Percentiles rank a stretch among this genome's conserved stretches.
Evolutionary conservation across 1,140 invertebrate species (phyloP).

Genomic region (Galleria mellonella): DNA sequence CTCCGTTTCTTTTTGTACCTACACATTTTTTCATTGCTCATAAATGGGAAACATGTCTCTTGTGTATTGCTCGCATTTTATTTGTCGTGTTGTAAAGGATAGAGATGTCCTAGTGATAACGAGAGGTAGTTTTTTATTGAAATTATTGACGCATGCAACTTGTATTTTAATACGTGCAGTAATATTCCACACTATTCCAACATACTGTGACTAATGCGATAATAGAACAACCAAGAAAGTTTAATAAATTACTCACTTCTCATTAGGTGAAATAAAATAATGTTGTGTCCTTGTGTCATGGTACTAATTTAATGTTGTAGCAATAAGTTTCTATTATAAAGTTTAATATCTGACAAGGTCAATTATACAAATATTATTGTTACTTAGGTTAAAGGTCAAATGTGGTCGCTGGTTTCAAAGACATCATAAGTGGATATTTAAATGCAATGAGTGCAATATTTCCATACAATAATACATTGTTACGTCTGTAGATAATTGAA

Average conservation of each 20-base stretch:
- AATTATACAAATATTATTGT: constrained; percentile 6
- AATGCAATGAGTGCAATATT: constrained; percentile 45
- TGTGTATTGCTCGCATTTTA: neutral
- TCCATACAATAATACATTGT: constrained; percentile 60
- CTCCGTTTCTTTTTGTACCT: constrained; percentile 15
- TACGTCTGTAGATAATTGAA: constrained; percentile 37
- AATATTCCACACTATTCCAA: too few species aligned
- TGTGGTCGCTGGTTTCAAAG: constrained; percentile 28
- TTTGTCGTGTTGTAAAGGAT: neutral
- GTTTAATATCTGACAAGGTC: too few species aligned
- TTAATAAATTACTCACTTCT: too few species aligned
- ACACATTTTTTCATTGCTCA: constrained; percentile 9
- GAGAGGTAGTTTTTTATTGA: neutral
- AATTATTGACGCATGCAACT: too few species aligned
- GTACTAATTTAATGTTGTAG: neutral
- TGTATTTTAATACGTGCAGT: too few species aligned
- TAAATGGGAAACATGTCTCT: constrained; percentile 8
- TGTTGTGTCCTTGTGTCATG: neutral
- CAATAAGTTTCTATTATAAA: too few species aligned
- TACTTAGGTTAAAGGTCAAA: constrained; percentile 30
- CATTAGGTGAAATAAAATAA: too few species aligned
- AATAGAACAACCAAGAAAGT: too few species aligned
- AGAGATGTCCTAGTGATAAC: constrained; percentile 1
- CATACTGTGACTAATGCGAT: too few species aligned
- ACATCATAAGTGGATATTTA: constrained; percentile 12